Conservation (phyloP, 1,140 invertebrate genomes). For the Chrysomallon squamiferum region DNA sequence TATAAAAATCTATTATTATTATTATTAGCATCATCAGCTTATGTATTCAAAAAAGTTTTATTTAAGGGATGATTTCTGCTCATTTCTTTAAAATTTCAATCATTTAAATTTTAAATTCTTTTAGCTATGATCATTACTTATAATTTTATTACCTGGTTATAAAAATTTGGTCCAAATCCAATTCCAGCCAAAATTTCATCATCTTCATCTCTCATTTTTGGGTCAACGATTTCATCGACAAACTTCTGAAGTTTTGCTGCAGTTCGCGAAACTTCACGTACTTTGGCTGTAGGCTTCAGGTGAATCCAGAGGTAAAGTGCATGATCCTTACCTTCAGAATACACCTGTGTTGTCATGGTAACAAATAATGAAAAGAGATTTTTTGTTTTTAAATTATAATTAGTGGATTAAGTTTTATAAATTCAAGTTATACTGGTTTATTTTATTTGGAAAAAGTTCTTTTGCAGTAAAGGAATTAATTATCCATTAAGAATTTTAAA, state of each 20-base stretch:
- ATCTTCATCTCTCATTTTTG: slow-evolving; percentile 46
- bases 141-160: slow-evolving; percentile 53
- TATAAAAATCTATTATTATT: too few relatives aligned
- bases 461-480: not conserved
- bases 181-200: slow-evolving; percentile 59
- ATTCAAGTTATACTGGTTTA: not conserved
- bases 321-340: slow-evolving; percentile 53
- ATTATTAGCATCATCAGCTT: too few relatives aligned
- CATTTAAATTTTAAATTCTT: too few relatives aligned
- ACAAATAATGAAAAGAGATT: not conserved
- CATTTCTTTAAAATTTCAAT: too few relatives aligned
- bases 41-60: too few relatives aligned
- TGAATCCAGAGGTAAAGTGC: slow-evolving; percentile 60
- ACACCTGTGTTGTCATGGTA: slow-evolving; percentile 41
- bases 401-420: not conserved
- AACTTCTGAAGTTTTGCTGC: slow-evolving; percentile 46
- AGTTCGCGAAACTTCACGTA: slow-evolving; percentile 43
- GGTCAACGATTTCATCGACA: slow-evolving; percentile 52
- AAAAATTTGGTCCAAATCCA: slow-evolving; percentile 59
- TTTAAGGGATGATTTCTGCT: too few relatives aligned
- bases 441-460: not conserved
- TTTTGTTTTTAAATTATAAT: not conserved
- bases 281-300: slow-evolving; percentile 48
- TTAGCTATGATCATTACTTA: too few relatives aligned
- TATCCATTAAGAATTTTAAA: not conserved